Evolutionary conservation across 2,888 invertebrate genomes (phyloP).

Genomic region (Elegia similella): DNA sequence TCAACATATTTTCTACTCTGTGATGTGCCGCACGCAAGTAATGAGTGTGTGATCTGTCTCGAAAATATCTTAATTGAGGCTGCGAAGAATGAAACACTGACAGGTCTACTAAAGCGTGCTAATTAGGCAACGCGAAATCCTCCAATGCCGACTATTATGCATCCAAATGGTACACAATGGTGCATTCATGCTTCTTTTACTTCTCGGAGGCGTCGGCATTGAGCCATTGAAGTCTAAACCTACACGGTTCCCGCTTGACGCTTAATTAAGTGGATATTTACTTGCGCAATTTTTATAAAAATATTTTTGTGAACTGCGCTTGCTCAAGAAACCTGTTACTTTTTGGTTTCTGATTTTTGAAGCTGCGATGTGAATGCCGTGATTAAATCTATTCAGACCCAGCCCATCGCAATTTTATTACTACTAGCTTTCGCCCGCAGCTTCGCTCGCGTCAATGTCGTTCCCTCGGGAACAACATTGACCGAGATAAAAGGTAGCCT

Average conservation of each 20-base stretch:
- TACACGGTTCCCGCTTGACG: neutral
- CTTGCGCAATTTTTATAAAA: neutral
- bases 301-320: neutral
- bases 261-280: neutral
- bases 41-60: neutral
- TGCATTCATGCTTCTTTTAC: slow-evolving; percentile 2
- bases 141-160: slow-evolving; percentile 6
- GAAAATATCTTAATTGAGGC: neutral
- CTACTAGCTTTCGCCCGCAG: too few relatives aligned
- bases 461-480: too few relatives aligned
- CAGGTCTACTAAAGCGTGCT: neutral
- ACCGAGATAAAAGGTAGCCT: too few relatives aligned
- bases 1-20: too few relatives aligned
- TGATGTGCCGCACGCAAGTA: neutral
- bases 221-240: neutral
- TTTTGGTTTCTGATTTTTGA: neutral
- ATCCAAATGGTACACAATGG: slow-evolving; percentile 11
- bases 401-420: too few relatives aligned
- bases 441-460: too few relatives aligned
- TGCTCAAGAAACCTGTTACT: neutral
- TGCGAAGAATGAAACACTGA: neutral
- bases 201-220: neutral
- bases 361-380: too few relatives aligned
- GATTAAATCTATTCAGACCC: too few relatives aligned
- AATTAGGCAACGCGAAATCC: slow-evolving; percentile 4